These are phyloP conservation scores for Tychaedon coryphoeus DNA, from an alignment of 2,113 vertebrate species.

Conservation along the genomic window DNA sequence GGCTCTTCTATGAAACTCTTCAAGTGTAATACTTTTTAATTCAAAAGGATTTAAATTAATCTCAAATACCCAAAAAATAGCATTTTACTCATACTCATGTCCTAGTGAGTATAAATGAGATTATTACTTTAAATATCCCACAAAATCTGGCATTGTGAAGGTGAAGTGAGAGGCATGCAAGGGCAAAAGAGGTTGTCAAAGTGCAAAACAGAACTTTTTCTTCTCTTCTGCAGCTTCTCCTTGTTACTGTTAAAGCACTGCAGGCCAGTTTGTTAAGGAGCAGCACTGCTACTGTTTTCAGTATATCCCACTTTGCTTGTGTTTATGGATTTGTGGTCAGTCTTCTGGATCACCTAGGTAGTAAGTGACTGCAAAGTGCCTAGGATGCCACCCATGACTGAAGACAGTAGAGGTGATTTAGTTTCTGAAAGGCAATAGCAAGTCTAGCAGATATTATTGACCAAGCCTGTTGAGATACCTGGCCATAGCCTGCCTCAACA, in stretches of 20 bases:
- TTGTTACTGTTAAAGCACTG: neutral
- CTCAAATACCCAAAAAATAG: neutral
- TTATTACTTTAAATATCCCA: neutral
- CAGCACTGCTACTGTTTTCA: neutral
- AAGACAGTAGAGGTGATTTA: neutral
- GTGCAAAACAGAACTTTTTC: neutral
- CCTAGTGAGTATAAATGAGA: neutral
- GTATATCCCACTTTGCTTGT: neutral
- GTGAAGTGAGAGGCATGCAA: neutral
- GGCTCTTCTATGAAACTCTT: neutral
- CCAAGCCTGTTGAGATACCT: neutral
- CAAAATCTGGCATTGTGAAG: neutral
- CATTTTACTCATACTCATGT: neutral
- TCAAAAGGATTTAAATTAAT: neutral
- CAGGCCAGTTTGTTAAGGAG: neutral
- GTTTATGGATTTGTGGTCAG: neutral
- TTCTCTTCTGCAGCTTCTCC: neutral
- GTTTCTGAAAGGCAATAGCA: neutral
- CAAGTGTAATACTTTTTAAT: neutral
- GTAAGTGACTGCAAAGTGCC: neutral
- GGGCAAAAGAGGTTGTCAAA: neutral
- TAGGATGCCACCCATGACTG: neutral
- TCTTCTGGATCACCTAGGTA: neutral
- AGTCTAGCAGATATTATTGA: neutral
- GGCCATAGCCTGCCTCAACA: neutral